A percentile compares a stretch with the other conserved stretches of the same genome.
phyloP scores from a whole-genome alignment of 2,888 invertebrate species.

The Apodemia duryi region DNA sequence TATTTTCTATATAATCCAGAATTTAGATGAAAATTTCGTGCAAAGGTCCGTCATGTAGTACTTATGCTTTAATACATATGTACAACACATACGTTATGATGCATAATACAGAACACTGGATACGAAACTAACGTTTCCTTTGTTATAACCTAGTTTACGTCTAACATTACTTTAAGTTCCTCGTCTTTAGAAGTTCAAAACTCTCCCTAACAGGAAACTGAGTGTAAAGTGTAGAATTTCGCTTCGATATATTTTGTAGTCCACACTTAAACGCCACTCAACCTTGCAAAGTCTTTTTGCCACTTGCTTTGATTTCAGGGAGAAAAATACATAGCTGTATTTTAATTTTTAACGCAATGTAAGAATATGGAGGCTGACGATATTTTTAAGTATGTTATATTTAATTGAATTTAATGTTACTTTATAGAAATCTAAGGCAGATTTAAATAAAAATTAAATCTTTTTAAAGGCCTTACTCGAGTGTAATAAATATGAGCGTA shows the following conservation, averaged over 20 bases:
- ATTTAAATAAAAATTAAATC: too few relatives aligned
- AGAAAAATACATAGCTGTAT: neutral
- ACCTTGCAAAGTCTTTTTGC: constrained; percentile 10
- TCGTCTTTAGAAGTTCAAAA: constrained; percentile 10
- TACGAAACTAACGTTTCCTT: neutral
- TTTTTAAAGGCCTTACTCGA: too few relatives aligned
- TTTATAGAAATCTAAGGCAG: too few relatives aligned
- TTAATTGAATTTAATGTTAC: too few relatives aligned
- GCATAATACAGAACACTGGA: too few relatives aligned
- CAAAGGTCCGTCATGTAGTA: too few relatives aligned
- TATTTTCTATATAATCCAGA: too few relatives aligned
- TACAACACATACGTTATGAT: too few relatives aligned
- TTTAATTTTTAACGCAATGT: neutral
- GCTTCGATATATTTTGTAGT: constrained; percentile 11
- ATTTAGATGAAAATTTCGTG: too few relatives aligned
- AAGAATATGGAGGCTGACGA: neutral
- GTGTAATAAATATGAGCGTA: too few relatives aligned
- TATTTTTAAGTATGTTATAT: neutral
- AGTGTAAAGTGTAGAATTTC: constrained; percentile 9
- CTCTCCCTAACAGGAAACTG: constrained; percentile 12
- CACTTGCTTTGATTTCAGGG: constrained; percentile 9
- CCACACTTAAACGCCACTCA: constrained; percentile 12
- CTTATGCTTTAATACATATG: too few relatives aligned
- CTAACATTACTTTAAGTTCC: constrained; percentile 6
- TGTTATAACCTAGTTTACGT: constrained; percentile 4